A percentile compares a stretch with the other conserved stretches of the same genome.
Evolutionary conservation across 2,113 vertebrate genomes (phyloP).

Genomic region (Ailuropoda melanoleuca): DNA sequence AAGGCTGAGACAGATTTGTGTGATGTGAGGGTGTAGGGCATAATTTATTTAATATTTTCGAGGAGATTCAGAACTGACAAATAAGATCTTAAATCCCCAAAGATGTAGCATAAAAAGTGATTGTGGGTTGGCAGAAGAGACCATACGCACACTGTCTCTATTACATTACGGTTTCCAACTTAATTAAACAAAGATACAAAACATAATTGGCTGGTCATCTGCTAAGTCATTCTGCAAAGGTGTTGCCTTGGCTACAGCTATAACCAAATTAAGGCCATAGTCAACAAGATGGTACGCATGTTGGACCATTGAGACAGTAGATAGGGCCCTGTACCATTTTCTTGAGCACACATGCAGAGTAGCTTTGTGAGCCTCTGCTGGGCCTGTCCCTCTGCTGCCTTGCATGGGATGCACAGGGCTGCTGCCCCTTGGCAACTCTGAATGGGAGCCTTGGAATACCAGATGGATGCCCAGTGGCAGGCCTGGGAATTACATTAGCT

Average conservation of each 20-base stretch:
- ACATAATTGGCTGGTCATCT: background rate
- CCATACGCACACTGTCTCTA: background rate
- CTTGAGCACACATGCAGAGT: background rate
- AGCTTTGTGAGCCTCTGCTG: background rate
- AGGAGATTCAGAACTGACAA: constrained; percentile 43
- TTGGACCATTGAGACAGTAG: background rate
- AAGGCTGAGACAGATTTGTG: background rate
- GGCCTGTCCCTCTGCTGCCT: background rate
- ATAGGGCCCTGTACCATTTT: background rate
- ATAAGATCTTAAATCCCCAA: background rate
- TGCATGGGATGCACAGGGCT: background rate
- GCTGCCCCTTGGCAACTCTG: background rate
- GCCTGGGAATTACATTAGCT: background rate
- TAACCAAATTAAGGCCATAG: background rate
- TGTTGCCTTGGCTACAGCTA: background rate
- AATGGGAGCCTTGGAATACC: background rate
- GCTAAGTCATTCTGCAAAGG: background rate
- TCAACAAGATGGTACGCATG: background rate
- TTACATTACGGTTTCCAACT: constrained; percentile 15
- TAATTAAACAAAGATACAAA: constrained; percentile 10
- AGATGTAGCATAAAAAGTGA: constrained; percentile 31
- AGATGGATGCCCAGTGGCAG: background rate
- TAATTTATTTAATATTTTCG: background rate
- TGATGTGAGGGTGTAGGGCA: background rate
- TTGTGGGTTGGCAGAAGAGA: constrained; percentile 16